These are phyloP conservation scores for Myotis findleyi DNA, from an alignment of 2,797 vertebrate genomes.

Conservation along the genomic window DNA sequence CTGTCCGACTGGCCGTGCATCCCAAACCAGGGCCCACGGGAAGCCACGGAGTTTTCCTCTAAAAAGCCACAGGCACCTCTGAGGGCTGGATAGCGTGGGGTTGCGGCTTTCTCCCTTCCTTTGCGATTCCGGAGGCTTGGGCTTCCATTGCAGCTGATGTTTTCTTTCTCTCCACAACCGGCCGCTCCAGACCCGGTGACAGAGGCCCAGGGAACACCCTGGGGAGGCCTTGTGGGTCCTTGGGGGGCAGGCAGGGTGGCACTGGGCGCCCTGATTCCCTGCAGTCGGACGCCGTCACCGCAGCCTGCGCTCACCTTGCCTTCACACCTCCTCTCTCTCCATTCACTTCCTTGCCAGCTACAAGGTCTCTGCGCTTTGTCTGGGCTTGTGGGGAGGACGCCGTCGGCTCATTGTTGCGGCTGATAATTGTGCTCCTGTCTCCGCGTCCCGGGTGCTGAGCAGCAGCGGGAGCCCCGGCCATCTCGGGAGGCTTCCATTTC, in stretches of 20 bases:
- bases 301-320: background rate
- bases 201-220: background rate
- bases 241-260: background rate
- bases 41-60: constrained; percentile 28
- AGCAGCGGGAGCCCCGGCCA: background rate
- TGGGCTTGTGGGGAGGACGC: background rate
- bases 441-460: background rate
- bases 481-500: background rate
- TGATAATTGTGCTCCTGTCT: background rate
- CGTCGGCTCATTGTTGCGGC: background rate
- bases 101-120: background rate
- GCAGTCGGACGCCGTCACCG: rapidly evolving
- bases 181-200: background rate
- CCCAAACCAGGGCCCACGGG: background rate
- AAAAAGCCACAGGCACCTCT: rapidly evolving
- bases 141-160: rapidly evolving
- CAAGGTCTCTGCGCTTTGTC: constrained; percentile 9
- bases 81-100: rapidly evolving
- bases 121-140: rapidly evolving
- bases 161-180: rapidly evolving
- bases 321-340: background rate
- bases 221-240: rapidly evolving
- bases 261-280: background rate
- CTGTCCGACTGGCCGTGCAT: too few relatives aligned
- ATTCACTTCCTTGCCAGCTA: background rate